Base-by-base conservation (phyloP, 2,888 invertebrate genomes). In the Orchesella flavescens region DNA sequence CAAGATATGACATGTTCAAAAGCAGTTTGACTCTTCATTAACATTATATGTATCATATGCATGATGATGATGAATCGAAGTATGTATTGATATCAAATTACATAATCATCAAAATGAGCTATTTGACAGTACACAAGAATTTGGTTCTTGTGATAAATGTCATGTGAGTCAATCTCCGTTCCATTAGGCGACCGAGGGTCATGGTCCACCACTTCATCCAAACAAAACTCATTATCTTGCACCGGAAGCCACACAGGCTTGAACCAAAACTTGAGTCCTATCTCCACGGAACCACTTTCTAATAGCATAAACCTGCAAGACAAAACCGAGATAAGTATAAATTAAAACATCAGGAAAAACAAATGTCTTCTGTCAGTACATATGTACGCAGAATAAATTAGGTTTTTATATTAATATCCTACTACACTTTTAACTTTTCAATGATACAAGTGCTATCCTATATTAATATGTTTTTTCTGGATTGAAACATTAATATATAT, bases 231-330 rank as follows among this genome's bases (percentile, higher is more conserved):
- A 15, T 83, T 85, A 78, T 85, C 83, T 59, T 69, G 5, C 4
- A 85, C 79, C 63, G 83, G 85, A 79, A 86, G 77, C 86, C 86
- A 86, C 7, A 86, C 85, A 34, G 86, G 84, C 55, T 79, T 75
- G 68, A 85, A 85, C 86, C 86, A 86, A 76, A 85, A 86, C 63
- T 86, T 86, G 3, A 86, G 80, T 4, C 86, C 86, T 9, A 86
- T 79, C 66, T 76, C 43, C 9, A 86, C 85, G 1, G 57, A 61
- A n/a, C 86, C 86, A 65, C 57, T 69, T 17, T 63, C 65, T 19
- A 85, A 21, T n/a, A 83, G 61, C 75, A 82, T 84, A 61, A 86
- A 86, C 85, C 86, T 86, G 49, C 3, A 43, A 75, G 55, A 61
- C 17, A 23, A n/a, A 34, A 34, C 34, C 34, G 34, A 34, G 34